These are phyloP conservation scores for Myrmecobius fasciatus DNA, from an alignment of 2,113 vertebrate genomes.

Conservation along the genomic window DNA sequence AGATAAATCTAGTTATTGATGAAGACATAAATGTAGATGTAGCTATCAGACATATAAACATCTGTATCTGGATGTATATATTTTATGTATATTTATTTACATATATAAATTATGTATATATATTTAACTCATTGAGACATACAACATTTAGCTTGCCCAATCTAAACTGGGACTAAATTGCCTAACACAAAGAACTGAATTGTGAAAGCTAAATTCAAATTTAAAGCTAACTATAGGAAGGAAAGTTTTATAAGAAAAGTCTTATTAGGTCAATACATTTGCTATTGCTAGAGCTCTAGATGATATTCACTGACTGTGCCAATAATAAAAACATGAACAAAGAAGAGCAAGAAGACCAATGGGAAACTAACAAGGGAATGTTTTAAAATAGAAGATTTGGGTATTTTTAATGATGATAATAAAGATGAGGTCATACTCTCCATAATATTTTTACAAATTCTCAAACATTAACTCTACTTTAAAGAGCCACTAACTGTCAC, in stretches of 20 bases:
- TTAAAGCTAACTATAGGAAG: background rate
- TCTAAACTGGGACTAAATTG: background rate
- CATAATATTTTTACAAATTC: conserved; percentile 51
- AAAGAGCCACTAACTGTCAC: conserved; percentile 57
- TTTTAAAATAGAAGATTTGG: fast-evolving
- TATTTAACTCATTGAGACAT: background rate
- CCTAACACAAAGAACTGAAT: background rate
- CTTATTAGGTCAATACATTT: background rate
- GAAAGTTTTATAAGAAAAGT: background rate
- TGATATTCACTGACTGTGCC: background rate
- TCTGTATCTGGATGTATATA: background rate
- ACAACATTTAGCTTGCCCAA: background rate
- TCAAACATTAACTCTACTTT: conserved; percentile 49
- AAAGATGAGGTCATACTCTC: conserved; percentile 57
- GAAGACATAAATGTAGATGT: background rate
- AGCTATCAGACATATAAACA: background rate
- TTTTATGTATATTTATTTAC: background rate
- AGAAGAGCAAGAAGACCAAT: background rate
- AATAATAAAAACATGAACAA: conserved; percentile 25
- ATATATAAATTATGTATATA: background rate
- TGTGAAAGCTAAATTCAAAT: background rate
- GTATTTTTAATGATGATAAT: conserved; percentile 38
- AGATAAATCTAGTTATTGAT: background rate
- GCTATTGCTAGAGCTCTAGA: background rate
- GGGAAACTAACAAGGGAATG: background rate